Evolutionary conservation across 2,888 invertebrate species (phyloP).

Genomic region (Ptychoptera contaminata): DNA sequence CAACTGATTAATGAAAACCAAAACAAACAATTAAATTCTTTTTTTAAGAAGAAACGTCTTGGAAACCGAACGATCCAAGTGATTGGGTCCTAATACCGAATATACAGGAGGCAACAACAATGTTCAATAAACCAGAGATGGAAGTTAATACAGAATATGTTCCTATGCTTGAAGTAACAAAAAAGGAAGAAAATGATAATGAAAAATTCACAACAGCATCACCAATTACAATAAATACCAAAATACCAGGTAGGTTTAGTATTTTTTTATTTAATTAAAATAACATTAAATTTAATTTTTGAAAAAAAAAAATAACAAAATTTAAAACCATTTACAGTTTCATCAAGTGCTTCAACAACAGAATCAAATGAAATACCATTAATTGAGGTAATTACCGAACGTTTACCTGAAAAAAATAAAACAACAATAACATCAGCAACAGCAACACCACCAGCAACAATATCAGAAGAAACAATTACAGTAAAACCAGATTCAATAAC

Average conservation of each 20-base stretch:
- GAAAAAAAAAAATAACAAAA: too few species aligned
- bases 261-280: too few species aligned
- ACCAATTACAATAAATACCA: too few species aligned
- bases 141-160: constrained; percentile 9
- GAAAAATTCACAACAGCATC: too few species aligned
- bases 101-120: constrained; percentile 7
- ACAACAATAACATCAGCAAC: constrained; percentile 6
- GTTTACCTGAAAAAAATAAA: constrained; percentile 14
- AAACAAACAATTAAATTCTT: too few species aligned
- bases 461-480: constrained; percentile 3
- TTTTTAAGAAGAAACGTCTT: constrained; percentile 8
- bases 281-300: too few species aligned
- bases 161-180: not conserved
- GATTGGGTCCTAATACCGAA: constrained; percentile 26
- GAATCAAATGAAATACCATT: not conserved
- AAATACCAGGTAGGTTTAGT: too few species aligned
- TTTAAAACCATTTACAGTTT: not conserved
- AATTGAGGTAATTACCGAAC: not conserved
- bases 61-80: constrained; percentile 17
- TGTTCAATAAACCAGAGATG: constrained; percentile 13
- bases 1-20: not conserved
- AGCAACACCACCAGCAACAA: constrained; percentile 7
- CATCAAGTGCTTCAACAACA: not conserved
- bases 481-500: not conserved
- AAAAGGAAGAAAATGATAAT: too few species aligned